These are phyloP conservation scores for Helleia helle DNA, from an alignment of 2,888 invertebrate genomes.

Conservation along the genomic window DNA sequence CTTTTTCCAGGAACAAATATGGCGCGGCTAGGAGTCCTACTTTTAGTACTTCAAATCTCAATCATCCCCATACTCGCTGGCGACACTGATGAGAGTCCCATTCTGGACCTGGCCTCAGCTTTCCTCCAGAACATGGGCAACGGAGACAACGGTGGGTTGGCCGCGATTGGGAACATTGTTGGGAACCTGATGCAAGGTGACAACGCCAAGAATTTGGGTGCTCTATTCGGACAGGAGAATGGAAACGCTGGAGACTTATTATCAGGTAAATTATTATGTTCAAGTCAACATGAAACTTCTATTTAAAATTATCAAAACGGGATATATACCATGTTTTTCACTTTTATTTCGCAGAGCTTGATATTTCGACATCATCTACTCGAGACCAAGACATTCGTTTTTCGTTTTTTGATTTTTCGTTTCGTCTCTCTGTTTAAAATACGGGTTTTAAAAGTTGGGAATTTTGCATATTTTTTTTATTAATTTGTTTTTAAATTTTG, in stretches of 20 bases:
- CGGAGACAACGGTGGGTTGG: slow-evolving; percentile 54
- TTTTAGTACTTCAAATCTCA: slow-evolving; percentile 35
- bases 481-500: too few relatives aligned
- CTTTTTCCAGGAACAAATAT: slow-evolving; percentile 29
- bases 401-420: too few relatives aligned
- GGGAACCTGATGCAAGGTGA: slow-evolving; percentile 81
- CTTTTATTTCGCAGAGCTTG: too few relatives aligned
- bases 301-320: too few relatives aligned
- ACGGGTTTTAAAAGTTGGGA: too few relatives aligned
- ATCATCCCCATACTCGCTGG: slow-evolving; percentile 42
- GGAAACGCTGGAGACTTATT: slow-evolving; percentile 61
- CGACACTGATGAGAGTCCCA: slow-evolving; percentile 61
- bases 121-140: slow-evolving; percentile 77
- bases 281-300: background rate
- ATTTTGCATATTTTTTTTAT: too few relatives aligned
- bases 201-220: slow-evolving; percentile 71
- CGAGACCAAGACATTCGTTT: too few relatives aligned
- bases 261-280: slow-evolving; percentile 40
- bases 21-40: slow-evolving; percentile 36
- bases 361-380: too few relatives aligned
- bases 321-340: too few relatives aligned
- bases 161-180: slow-evolving; percentile 77
- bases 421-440: too few relatives aligned
- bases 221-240: slow-evolving; percentile 45
- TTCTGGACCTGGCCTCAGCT: slow-evolving; percentile 80